Base-by-base conservation (phyloP, 2,888 invertebrate genomes). In the Imbricaverruca yamaguchii region DNA sequence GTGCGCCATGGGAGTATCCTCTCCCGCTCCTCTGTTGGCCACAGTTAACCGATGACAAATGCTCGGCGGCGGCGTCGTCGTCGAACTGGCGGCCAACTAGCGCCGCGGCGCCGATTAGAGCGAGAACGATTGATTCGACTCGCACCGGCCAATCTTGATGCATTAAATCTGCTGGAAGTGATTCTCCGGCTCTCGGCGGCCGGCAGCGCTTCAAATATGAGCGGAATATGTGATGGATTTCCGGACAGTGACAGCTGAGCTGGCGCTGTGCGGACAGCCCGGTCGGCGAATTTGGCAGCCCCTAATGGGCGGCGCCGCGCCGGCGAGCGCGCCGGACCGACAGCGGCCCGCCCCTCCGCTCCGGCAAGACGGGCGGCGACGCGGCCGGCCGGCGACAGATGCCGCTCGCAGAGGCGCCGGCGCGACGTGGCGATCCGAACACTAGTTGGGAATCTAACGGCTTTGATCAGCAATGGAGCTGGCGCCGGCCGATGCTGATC, bases 91-190 rank as follows among this genome's bases (percentile, higher is more conserved):
- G 74, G 13, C 74, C 53, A 21, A 18, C 74, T 39, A 0, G 8
- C 53, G 18, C 23, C 13, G 53, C 9, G 53, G 7, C 9, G 8
- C 9, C 53, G 21, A 74, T 74, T 53, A 53, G 53, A 9, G 15
- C 8, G 74, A 18, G 39, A 2, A 59, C 74, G 74, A 74, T 74
- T 74, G 74, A 74, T 74, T 74, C 74, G 53, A 53, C 74, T 53
- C 53, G 53, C 74, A 74, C 74, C 53, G 74, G 74, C 74, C 74
- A 53, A 74, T 74, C 74, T 74, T 74, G 74, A 39, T 74, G 74
- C 74, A 74, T 74, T 74, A 74, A 74, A 53, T 74, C 74, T 74
- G 74, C 53, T 74, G 74, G 74, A 74, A 74, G 74, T 74, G 74
- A 74, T 74, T 74, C 74, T 74, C 74, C 8, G 23, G 21, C 12